Evolutionary conservation across 2,797 vertebrate species (phyloP).

Genomic region (Molossus alvarezi): DNA sequence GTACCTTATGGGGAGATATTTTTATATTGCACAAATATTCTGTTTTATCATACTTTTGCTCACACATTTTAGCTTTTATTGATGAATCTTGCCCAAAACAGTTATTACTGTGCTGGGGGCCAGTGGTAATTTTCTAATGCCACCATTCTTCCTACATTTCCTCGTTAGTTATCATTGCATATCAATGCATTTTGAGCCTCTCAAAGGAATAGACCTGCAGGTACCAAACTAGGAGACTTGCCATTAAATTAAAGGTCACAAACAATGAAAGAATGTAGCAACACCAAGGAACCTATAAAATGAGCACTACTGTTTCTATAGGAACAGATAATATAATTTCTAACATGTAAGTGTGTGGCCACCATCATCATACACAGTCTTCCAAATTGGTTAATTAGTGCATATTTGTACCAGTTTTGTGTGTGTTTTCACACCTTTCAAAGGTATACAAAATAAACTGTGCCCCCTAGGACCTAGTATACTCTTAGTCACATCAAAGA

Average conservation of each 20-base stretch:
- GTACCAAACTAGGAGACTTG: background rate
- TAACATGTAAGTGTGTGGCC: background rate
- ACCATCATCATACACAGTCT: background rate
- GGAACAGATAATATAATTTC: background rate
- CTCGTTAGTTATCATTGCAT: constrained; percentile 11
- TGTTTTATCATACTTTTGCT: background rate
- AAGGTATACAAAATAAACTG: background rate
- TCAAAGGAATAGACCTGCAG: background rate
- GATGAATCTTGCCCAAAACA: constrained; percentile 2
- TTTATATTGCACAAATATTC: constrained; percentile 24
- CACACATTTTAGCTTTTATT: constrained; percentile 47
- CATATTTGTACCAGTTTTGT: background rate
- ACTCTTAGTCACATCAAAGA: background rate
- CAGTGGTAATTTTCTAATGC: constrained; percentile 36
- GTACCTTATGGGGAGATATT: background rate
- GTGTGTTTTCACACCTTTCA: background rate
- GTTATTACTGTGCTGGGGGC: background rate
- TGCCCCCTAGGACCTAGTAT: background rate
- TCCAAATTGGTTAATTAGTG: background rate
- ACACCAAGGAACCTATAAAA: background rate
- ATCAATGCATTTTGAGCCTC: background rate
- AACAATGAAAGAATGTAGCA: background rate
- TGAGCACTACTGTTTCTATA: background rate
- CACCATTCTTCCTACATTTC: background rate
- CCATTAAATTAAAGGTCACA: background rate